These are phyloP conservation scores for Liodrosophila aerea DNA, from an alignment of 2,888 invertebrate genomes.

Conservation along the genomic window DNA sequence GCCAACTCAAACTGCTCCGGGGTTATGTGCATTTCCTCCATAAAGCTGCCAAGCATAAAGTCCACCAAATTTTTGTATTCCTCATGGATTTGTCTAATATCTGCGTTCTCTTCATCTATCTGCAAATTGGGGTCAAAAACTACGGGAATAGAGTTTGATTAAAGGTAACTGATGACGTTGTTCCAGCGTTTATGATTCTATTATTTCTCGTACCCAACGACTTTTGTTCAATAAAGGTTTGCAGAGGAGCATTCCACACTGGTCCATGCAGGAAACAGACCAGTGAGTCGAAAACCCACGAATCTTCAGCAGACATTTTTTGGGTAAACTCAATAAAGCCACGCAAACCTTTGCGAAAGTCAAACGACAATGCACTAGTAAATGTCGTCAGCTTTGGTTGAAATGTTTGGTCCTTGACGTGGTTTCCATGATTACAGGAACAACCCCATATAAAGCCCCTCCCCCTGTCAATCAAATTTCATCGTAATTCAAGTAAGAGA, in stretches of 20 bases:
- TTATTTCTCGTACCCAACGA: slow-evolving; percentile 87
- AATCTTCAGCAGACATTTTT: slow-evolving; percentile 85
- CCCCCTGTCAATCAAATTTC: background rate
- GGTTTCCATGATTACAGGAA: slow-evolving; percentile 40
- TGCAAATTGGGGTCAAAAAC: slow-evolving; percentile 92
- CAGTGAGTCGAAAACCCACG: slow-evolving; percentile 96
- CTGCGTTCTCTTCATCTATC: slow-evolving; percentile 86
- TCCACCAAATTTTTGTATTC: slow-evolving; percentile 96
- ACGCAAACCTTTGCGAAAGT: slow-evolving; percentile 1
- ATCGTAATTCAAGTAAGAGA: background rate
- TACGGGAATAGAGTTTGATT: slow-evolving; percentile 79
- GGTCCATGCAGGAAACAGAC: slow-evolving; percentile 96
- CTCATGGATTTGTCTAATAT: slow-evolving; percentile 90
- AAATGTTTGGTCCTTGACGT: slow-evolving; percentile 61
- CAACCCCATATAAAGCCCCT: background rate
- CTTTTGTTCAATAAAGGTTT: slow-evolving; percentile 96
- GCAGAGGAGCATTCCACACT: slow-evolving; percentile 94
- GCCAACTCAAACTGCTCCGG: slow-evolving; percentile 94
- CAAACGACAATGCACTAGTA: background rate
- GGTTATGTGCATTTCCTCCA: slow-evolving; percentile 95
- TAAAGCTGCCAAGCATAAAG: slow-evolving; percentile 93
- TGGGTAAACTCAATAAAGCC: slow-evolving; percentile 6
- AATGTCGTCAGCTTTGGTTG: slow-evolving; percentile 40
- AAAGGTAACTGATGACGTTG: background rate
- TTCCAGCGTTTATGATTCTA: background rate